phyloP scores from a whole-genome alignment of 1,140 invertebrate genomes.

The Anoplolepis gracilipes region DNA sequence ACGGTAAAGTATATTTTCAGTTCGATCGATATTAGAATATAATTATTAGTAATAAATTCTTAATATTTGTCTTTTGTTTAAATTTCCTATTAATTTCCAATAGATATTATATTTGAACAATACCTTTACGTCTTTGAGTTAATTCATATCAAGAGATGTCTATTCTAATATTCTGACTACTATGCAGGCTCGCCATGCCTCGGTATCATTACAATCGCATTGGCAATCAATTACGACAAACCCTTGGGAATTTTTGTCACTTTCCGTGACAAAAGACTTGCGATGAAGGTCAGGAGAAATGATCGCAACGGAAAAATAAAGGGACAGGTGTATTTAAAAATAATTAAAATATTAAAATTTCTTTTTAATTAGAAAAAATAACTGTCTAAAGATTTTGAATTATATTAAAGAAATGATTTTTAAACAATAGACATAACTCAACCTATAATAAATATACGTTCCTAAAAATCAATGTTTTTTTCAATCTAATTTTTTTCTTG shows the following conservation, averaged over 20 bases:
- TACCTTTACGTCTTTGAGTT: too few relatives aligned
- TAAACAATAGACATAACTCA: too few relatives aligned
- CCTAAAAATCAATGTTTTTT: too few relatives aligned
- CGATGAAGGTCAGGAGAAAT: not conserved
- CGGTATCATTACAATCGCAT: not conserved
- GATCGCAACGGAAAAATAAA: not conserved
- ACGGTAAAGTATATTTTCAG: not conserved
- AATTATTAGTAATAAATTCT: not conserved
- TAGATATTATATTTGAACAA: too few relatives aligned
- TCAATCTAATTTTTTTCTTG: too few relatives aligned
- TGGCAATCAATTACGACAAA: not conserved
- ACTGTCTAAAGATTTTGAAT: too few relatives aligned
- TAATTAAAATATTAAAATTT: too few relatives aligned
- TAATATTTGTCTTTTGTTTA: not conserved
- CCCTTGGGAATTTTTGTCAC: not conserved
- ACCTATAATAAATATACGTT: too few relatives aligned
- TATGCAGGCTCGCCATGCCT: not conserved
- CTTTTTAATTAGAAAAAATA: too few relatives aligned
- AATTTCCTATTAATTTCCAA: not conserved
- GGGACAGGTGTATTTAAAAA: too few relatives aligned
- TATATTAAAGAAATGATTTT: too few relatives aligned
- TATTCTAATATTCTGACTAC: not conserved
- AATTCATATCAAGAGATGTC: not conserved
- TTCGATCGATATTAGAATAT: not conserved
- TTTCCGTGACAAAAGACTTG: not conserved